Evolutionary conservation across 2,888 invertebrate genomes (phyloP).

Genomic region (Mesochorus sp.): DNA sequence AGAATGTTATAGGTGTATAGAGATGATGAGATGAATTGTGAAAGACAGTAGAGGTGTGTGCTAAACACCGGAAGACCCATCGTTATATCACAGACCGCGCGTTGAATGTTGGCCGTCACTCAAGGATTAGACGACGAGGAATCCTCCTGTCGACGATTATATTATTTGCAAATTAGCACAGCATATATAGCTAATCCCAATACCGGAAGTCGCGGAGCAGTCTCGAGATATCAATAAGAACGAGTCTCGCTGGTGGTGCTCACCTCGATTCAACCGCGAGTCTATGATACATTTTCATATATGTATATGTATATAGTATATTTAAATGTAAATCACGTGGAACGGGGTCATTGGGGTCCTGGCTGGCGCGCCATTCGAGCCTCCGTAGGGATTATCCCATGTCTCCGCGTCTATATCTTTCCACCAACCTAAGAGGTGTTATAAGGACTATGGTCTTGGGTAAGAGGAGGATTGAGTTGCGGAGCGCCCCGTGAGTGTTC

Average conservation of each 20-base stretch:
- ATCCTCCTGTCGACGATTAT: conserved; percentile 20
- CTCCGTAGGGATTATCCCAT: conserved; percentile 55
- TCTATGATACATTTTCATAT: background rate
- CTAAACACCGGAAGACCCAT: conserved; percentile 61
- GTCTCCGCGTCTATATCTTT: conserved; percentile 52
- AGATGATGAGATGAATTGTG: conserved; percentile 55
- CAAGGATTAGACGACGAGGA: conserved; percentile 10
- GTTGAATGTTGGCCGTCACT: conserved; percentile 35
- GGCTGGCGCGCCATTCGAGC: conserved; percentile 54
- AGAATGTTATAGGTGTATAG: too few relatives aligned
- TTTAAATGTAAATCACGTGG: conserved; percentile 57
- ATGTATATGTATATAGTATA: background rate
- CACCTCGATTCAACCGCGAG: conserved; percentile 14
- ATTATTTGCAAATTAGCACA: conserved; percentile 13
- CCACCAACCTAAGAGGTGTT: conserved; percentile 47
- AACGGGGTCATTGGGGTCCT: conserved; percentile 60
- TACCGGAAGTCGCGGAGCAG: conserved; percentile 37
- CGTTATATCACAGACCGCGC: conserved; percentile 41
- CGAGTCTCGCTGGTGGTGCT: conserved; percentile 10
- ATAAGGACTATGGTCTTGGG: conserved; percentile 56
- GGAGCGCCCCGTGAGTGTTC: conserved; percentile 36
- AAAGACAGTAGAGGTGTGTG: conserved; percentile 47
- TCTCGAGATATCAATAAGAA: conserved; percentile 18
- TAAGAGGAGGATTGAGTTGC: conserved; percentile 60
- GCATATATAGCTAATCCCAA: background rate